Conservation (phyloP, 2,797 vertebrate genomes). For the Uromys caudimaculatus region DNA sequence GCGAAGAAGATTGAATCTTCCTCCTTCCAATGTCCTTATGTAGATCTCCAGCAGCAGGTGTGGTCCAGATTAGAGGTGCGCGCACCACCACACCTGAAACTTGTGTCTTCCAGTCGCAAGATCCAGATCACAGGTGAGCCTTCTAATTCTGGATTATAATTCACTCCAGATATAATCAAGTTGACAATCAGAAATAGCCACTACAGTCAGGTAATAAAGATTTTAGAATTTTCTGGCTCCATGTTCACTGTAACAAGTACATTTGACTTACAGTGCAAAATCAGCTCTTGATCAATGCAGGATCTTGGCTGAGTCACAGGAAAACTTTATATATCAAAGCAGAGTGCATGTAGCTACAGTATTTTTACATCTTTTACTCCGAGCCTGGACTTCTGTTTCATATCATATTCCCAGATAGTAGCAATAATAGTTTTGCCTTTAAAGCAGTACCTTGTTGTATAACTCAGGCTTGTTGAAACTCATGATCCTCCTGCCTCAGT, state of each 20-base stretch:
- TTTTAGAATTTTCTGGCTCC: background rate
- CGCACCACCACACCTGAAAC: no score
- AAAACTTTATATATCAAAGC: background rate
- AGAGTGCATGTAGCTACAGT: background rate
- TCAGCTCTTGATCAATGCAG: background rate
- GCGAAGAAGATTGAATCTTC: no score
- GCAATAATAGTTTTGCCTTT: background rate
- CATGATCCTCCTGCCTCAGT: background rate
- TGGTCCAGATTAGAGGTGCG: no score
- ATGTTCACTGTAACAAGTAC: background rate
- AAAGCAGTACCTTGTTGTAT: background rate
- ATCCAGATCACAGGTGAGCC: no score
- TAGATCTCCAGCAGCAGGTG: no score
- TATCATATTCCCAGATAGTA: background rate
- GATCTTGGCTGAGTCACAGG: background rate
- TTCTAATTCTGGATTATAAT: no score
- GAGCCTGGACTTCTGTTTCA: background rate
- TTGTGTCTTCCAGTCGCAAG: no score
- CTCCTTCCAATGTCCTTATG: no score
- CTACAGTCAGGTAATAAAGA: background rate
- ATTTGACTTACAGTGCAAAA: background rate
- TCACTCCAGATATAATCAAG: no score
- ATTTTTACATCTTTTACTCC: background rate
- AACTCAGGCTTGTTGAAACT: background rate
- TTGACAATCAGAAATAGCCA: no score